Conservation (phyloP, 1,140 invertebrate species). For the Meteorus sp. region DNA sequence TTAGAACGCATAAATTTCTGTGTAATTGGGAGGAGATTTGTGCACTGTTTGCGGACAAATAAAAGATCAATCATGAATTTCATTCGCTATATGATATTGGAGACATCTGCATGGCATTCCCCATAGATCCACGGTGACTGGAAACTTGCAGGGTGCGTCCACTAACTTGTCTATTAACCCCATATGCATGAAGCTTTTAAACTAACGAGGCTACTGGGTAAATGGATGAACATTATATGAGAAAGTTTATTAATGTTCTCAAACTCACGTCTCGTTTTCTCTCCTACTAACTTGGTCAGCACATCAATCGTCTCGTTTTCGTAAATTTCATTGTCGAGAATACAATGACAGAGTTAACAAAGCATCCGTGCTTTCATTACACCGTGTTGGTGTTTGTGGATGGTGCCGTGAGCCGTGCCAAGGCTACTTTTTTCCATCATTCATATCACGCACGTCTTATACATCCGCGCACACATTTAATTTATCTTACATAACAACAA, state of each 20-base stretch:
- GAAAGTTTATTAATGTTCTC: constrained; percentile 14
- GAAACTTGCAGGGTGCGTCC: not conserved
- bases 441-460: no score
- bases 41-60: no score
- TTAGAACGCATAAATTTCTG: no score
- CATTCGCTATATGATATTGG: no score
- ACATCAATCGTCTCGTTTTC: constrained; percentile 5
- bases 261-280: constrained; percentile 8
- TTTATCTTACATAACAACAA: no score
- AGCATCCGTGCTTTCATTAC: not conserved
- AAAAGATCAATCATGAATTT: not conserved
- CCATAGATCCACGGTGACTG: not conserved
- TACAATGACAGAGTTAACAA: not conserved
- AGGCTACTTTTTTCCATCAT: no score
- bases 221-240: not conserved
- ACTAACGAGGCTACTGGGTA: not conserved
- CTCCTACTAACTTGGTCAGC: constrained; percentile 22
- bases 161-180: not conserved
- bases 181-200: not conserved
- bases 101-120: not conserved
- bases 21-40: no score
- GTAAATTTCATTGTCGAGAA: constrained; percentile 20
- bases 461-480: constrained; percentile 13
- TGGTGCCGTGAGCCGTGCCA: no score
- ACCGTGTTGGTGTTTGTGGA: no score